Base-by-base conservation (phyloP, 2,888 invertebrate species). In the Nymphalis polychloros region DNA sequence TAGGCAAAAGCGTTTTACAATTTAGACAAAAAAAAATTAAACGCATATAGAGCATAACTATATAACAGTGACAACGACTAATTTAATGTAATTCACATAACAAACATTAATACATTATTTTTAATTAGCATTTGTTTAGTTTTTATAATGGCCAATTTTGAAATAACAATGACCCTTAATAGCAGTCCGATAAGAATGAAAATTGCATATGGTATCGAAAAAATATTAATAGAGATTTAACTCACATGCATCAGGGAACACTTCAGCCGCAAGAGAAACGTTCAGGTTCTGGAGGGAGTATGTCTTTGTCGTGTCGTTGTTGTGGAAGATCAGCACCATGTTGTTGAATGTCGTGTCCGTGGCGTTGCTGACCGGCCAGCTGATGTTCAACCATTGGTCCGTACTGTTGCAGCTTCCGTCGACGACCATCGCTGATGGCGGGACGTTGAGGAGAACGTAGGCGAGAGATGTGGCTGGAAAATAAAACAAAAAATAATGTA, bases 241-340 rank as follows among this genome's bases (percentile, higher is more conserved):
- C 89, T 90, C 73, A 86, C 91, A 81, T 17, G 81, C 79, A 70
- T 88, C 88, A 31, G 83, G 78, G 73, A 94, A 94, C 49, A 88
- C 82, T 73, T 94, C 83, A 0, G 85, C 77, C 4, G 81, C 77
- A 0, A 92, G 78, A 0, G 81, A 75, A 69, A 90, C 72, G 75
- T 90, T 84, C 67, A 91, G 65, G 67, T 76, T 77, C 87, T 81
- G 75, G 78, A 86, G 68, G 78, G 76, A 70, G 81, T 88, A 79
- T 82, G 76, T 69, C 88, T 86, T 77, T 77, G 82, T 79, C 85
- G 84, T 78, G 76, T 79, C 73, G 80, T 90, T 79, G 86, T 76
- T 76, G 82, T 78, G 67, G 90, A 81, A 82, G 75, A 79, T 62
- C 72, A 88, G 73, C 53, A 83, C 77, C 78, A 88, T 71, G 79